Conservation (phyloP, 1,140 invertebrate genomes). For the Rhagoletis pomonella region DNA sequence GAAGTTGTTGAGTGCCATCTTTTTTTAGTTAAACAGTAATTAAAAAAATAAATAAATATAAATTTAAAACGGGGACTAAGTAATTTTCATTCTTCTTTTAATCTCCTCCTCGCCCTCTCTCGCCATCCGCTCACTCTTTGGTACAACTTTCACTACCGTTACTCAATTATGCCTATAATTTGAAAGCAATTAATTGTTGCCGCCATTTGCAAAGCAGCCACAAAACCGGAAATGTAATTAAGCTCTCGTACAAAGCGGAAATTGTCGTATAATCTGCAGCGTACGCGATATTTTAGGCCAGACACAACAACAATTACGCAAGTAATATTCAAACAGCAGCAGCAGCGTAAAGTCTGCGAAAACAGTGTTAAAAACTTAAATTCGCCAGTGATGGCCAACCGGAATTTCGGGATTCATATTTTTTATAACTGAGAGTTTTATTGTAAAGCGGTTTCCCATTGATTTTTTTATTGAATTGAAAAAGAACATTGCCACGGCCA, state of each 20-base stretch:
- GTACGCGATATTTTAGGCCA: neutral
- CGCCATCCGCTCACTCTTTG: neutral
- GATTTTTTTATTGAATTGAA: too few relatives aligned
- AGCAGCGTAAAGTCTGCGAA: neutral
- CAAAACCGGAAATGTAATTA: slow-evolving; percentile 43
- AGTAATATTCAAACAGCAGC: too few relatives aligned
- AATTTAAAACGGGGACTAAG: neutral
- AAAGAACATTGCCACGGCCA: too few relatives aligned
- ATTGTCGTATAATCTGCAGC: slow-evolving; percentile 39
- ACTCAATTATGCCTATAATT: slow-evolving; percentile 44
- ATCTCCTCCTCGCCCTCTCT: neutral
- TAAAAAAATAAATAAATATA: neutral
- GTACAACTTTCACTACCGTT: neutral
- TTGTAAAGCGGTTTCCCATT: too few relatives aligned
- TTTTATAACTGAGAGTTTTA: too few relatives aligned
- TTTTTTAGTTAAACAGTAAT: neutral
- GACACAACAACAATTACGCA: neutral
- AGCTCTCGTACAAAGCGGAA: slow-evolving; percentile 27
- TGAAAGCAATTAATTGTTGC: slow-evolving; percentile 8
- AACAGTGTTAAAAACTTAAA: neutral
- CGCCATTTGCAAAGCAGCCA: neutral
- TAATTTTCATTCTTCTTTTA: neutral
- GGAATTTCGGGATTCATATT: too few relatives aligned
- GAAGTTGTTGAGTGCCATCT: too few relatives aligned
- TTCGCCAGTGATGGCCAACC: too few relatives aligned